These are phyloP conservation scores for Pantherophis guttatus DNA, from an alignment of 2,113 vertebrate species.

Conservation along the genomic window DNA sequence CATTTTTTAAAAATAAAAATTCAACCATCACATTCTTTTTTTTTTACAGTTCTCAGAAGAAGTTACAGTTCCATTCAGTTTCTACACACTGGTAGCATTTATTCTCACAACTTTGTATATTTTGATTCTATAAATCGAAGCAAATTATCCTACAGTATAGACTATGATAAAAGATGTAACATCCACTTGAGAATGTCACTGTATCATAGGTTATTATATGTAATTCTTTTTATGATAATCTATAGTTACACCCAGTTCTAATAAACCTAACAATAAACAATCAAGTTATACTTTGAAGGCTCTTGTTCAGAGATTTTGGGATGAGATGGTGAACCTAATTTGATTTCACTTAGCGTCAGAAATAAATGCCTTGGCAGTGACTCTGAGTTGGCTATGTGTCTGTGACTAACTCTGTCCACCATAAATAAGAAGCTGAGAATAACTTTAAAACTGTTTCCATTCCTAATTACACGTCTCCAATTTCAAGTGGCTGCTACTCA, in stretches of 20 bases:
- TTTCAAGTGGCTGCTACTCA: slow-evolving; percentile 52
- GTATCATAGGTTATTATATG: slow-evolving; percentile 32
- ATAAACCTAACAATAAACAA: slow-evolving; percentile 51
- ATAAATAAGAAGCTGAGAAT: slow-evolving; percentile 76
- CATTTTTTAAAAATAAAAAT: background rate
- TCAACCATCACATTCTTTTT: background rate
- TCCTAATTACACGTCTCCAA: slow-evolving; percentile 58
- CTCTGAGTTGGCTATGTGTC: slow-evolving; percentile 78
- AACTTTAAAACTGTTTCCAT: slow-evolving; percentile 74
- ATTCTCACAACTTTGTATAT: slow-evolving; percentile 14
- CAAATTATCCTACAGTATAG: slow-evolving; percentile 31
- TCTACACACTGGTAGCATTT: slow-evolving; percentile 25
- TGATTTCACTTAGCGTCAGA: slow-evolving; percentile 81
- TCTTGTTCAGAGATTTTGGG: slow-evolving; percentile 63
- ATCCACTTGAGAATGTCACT: slow-evolving; percentile 36
- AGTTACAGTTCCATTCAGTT: background rate
- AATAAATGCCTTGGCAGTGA: slow-evolving; percentile 82
- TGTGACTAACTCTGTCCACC: slow-evolving; percentile 82
- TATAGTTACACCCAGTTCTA: slow-evolving; percentile 45
- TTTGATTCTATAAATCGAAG: slow-evolving; percentile 37
- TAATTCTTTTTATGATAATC: slow-evolving; percentile 48
- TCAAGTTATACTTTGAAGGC: slow-evolving; percentile 57
- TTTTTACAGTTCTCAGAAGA: background rate
- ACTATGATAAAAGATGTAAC: slow-evolving; percentile 17
- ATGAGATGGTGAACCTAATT: slow-evolving; percentile 75